These are phyloP conservation scores for Amblyraja radiata DNA, from an alignment of 2,797 vertebrate genomes.

Conservation along the genomic window DNA sequence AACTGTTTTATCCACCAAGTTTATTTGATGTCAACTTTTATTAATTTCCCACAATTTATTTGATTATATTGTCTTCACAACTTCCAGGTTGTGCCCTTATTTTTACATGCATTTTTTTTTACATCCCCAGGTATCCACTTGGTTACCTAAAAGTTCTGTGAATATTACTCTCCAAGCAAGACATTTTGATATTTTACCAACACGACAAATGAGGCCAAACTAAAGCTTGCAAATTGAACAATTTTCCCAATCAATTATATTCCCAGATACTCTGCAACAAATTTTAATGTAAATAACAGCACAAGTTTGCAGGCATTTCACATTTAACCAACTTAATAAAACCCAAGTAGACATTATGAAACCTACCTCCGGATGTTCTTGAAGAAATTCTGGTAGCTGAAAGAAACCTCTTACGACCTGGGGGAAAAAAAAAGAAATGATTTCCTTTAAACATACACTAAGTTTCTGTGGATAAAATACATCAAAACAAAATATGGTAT, in stretches of 20 bases:
- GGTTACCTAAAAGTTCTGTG: neutral
- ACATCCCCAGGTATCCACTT: neutral
- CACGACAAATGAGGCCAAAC: neutral
- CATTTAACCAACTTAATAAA: neutral
- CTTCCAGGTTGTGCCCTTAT: neutral
- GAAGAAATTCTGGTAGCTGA: slow-evolving; percentile 89
- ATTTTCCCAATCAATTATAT: neutral
- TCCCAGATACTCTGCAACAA: neutral
- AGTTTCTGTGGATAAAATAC: neutral
- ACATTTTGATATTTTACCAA: neutral
- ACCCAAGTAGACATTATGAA: neutral
- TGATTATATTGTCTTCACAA: neutral
- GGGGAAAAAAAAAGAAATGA: slow-evolving; percentile 56
- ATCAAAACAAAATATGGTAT: neutral
- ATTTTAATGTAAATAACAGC: neutral
- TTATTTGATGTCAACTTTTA: neutral
- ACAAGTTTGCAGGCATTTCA: neutral
- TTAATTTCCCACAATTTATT: neutral
- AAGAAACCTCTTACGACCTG: slow-evolving; percentile 98
- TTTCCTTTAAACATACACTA: slow-evolving; percentile 45
- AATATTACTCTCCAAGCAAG: neutral
- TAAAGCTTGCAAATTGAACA: neutral
- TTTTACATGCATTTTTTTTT: neutral
- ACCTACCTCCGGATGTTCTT: slow-evolving; percentile 77
- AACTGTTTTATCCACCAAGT: neutral